Evolutionary conservation across 2,888 invertebrate genomes (phyloP), one percentile per base, ranked within the genome.

Genomic region (Litoditis marina): DNA sequence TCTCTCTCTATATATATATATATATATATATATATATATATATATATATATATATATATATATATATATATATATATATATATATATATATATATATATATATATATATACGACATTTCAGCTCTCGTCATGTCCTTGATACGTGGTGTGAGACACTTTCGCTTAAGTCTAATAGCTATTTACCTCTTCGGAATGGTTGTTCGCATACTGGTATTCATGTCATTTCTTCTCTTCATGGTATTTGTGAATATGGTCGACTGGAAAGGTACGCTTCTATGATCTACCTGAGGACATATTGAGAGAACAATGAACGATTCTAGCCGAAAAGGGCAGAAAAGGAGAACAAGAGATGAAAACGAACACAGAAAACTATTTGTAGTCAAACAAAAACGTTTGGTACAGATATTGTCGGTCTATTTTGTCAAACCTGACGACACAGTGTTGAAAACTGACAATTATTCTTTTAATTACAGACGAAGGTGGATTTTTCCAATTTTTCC

Each of bases 401-500:
- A n/a, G n/a, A n/a, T n/a, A n/a, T n/a, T n/a, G n/a, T n/a, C n/a
- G n/a, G n/a, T n/a, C n/a, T n/a, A n/a, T n/a, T n/a, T n/a, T n/a
- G n/a, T n/a, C n/a, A n/a, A n/a, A n/a, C n/a, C n/a, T 36, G n/a
- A 36, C 1, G n/a, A 36, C n/a, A 16, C 39, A 36, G n/a, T 36
- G 1, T 36, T n/a, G n/a, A n/a, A n/a, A n/a, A n/a, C n/a, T 36
- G 11, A 36, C n/a, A 16, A 1, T 36, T 36, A 36, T 36, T 36
- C n/a, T 31, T 34, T 52, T 13, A 27, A 13, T 31, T 60, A n/a
- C 34, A 54, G 60, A 60, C 30, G 54, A 60, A 8, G 46, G 58
- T n/a, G 46, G 44, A 5, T 51, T 51, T 2, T 59, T 44, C 31
- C 34, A 42, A 27, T 72, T 68, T 49, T 69, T 72, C 46, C 68